A percentile compares a stretch with the other conserved stretches of the same genome.
These are phyloP conservation scores for Drosophila infuscata DNA, from an alignment of 2,888 invertebrate species.

Conservation along the genomic window DNA sequence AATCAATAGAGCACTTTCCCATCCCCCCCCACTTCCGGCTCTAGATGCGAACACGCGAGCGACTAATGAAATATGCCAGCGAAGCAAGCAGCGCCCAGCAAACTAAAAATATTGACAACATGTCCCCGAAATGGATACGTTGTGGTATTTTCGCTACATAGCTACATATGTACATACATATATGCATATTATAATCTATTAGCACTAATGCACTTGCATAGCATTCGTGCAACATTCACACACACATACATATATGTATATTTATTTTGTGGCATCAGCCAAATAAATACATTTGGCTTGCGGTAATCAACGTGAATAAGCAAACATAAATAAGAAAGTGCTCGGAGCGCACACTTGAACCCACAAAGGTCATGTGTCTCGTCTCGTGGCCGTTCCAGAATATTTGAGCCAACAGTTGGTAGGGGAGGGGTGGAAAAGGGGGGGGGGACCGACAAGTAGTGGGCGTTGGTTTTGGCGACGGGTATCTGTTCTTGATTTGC, in stretches of 20 bases:
- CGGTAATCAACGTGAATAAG: slow-evolving; percentile 1
- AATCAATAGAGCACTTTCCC: slow-evolving; percentile 45
- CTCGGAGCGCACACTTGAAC: slow-evolving; percentile 3
- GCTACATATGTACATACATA: not conserved
- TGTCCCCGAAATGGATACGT: slow-evolving; percentile 22
- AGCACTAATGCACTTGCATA: slow-evolving; percentile 17
- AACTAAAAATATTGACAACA: slow-evolving; percentile 22
- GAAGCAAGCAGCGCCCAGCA: slow-evolving; percentile 10
- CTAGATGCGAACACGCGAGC: slow-evolving; percentile 15
- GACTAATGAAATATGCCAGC: slow-evolving; percentile 26
- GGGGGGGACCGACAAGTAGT: slow-evolving; percentile 14
- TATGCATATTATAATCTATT: not conserved
- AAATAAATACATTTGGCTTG: slow-evolving; percentile 12
- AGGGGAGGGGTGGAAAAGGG: not conserved
- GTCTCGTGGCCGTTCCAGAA: not conserved
- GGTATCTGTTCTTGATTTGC: slow-evolving; percentile 55
- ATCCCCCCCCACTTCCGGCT: not conserved
- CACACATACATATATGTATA: not conserved
- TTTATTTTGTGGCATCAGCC: not conserved
- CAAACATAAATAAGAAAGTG: slow-evolving; percentile 2
- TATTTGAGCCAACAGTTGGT: slow-evolving; percentile 4
- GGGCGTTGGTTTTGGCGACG: slow-evolving; percentile 4
- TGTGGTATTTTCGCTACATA: not conserved
- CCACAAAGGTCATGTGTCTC: slow-evolving; percentile 9
- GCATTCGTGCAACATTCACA: not conserved